Base-by-base conservation (phyloP, 2,888 invertebrate species). In the Chorisops tibialis region DNA sequence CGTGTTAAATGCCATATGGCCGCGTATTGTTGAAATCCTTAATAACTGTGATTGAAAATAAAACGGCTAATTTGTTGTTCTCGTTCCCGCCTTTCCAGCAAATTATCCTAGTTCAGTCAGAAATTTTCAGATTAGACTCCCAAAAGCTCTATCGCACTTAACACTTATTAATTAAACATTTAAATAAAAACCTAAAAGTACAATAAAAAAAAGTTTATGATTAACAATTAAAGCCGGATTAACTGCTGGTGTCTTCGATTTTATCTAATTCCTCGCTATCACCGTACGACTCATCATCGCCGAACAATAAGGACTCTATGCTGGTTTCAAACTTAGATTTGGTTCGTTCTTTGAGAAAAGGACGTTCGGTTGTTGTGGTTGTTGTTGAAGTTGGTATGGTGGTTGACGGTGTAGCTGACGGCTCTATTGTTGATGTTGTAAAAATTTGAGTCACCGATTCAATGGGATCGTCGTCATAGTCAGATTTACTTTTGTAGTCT, bases 111-210 rank as follows among this genome's bases (percentile, higher is more conserved):
- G 9, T 30, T 48, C 12, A 59, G 22, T 19, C 19, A 50, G 21
- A 49, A 21, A 18, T 68, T 74, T 76, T 76, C 77, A 70, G 72
- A 76, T 76, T 72, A 73, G 77, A 76, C 75, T 76, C 76, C 71
- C 76, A 76, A 76, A 75, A 75, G 73, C 72, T 71, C 66, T 59
- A 63, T 63, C n/a, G 16, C 30, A 54, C 58, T 49, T 54, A 56
- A 54, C 38, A 21, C 47, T n/a, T 1, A 9, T 18, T 45, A 49
- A 24, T 1, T 30, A 41, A 5, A 41, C 12, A 9, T 9, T 41
- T 14, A n/a, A n/a, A n/a, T 59, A 59, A 14, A 38, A 59, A 59
- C 7, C 11, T 48, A 48, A 48, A 16, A 14, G n/a, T 47, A 43
- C n/a, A n/a, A n/a, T n/a, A n/a, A n/a, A n/a, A 37, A 48, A 30